Conservation (phyloP, 2,113 vertebrate species). For the Potamarius usumacintae region DNA sequence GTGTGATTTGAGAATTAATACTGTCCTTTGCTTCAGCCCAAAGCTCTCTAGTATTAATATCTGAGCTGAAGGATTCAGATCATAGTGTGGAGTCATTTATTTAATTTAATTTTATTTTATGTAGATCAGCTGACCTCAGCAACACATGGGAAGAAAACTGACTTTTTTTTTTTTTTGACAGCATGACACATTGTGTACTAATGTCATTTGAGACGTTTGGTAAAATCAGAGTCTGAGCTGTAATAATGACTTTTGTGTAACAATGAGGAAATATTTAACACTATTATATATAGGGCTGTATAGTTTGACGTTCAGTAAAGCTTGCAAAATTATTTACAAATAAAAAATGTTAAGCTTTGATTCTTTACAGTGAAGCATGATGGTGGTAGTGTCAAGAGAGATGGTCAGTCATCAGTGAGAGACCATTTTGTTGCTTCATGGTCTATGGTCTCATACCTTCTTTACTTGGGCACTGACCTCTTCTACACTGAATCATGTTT, state of each 20-base stretch:
- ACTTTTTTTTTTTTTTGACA: neutral
- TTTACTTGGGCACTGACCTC: neutral
- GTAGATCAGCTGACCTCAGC: neutral
- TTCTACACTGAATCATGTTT: neutral
- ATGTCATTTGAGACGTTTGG: neutral
- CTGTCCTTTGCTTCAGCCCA: constrained; percentile 20
- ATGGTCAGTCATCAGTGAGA: neutral
- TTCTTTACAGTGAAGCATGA: constrained; percentile 10
- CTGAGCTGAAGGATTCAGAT: neutral
- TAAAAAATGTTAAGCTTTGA: neutral
- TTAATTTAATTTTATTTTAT: constrained; percentile 27
- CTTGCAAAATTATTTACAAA: neutral
- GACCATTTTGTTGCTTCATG: neutral
- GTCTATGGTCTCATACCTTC: neutral
- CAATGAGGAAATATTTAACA: neutral
- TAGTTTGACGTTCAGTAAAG: neutral
- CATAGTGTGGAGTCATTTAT: neutral
- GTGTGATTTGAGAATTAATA: constrained; percentile 35
- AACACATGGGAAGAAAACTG: neutral
- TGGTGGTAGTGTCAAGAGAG: neutral
- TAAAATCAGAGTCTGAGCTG: neutral
- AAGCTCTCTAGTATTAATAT: neutral
- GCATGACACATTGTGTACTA: neutral
- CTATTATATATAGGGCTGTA: neutral
- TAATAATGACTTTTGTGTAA: neutral